A percentile compares a stretch with the other conserved stretches of the same genome.
phyloP scores from a whole-genome alignment of 2,888 invertebrate species.

The Cantharis rustica region DNA sequence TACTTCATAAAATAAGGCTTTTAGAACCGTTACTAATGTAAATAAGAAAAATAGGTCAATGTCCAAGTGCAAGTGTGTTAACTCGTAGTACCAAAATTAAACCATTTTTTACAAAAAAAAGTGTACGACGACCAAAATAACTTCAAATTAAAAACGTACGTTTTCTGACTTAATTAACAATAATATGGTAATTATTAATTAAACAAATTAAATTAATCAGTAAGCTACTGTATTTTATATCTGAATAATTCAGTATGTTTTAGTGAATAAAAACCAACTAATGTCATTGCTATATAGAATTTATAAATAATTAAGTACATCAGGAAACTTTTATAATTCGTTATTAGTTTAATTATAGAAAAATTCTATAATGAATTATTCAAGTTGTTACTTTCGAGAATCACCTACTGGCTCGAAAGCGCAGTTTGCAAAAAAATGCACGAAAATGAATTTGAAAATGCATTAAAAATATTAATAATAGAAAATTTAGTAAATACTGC shows the following conservation, averaged over 20 bases:
- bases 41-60: conserved; percentile 5
- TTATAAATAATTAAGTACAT: neutral
- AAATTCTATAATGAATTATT: neutral
- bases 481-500: no score
- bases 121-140: neutral
- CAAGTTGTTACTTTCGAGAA: neutral
- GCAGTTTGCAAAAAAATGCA: neutral
- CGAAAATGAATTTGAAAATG: neutral
- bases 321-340: neutral
- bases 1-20: conserved; percentile 7
- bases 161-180: neutral
- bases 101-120: neutral
- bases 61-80: neutral
- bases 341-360: neutral
- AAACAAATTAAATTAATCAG: conserved; percentile 1
- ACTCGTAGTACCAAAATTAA: neutral
- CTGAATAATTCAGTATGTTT: neutral
- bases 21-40: conserved; percentile 1
- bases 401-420: neutral
- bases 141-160: neutral
- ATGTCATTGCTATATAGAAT: neutral
- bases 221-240: neutral
- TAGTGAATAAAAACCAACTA: neutral
- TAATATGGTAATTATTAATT: conserved; percentile 1
- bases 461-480: neutral